phyloP scores from a whole-genome alignment of 1,140 invertebrate genomes.

The Epicauta chinensis region DNA sequence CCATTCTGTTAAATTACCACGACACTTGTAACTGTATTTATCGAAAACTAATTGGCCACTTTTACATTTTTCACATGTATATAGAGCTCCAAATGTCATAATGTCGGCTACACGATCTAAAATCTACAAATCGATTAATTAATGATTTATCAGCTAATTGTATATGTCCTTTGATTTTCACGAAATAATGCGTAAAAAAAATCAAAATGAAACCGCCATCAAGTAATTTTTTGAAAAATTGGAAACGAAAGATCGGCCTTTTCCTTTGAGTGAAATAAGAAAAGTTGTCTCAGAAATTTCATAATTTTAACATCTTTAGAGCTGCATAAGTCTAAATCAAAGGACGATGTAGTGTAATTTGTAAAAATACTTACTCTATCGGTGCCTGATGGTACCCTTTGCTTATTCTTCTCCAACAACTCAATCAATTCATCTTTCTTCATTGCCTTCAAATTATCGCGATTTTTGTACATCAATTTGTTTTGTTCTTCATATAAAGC shows the following conservation, averaged over 20 bases:
- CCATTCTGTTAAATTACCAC: constrained; percentile 83
- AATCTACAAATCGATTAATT: constrained; percentile 47
- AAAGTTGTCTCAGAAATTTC: too few relatives aligned
- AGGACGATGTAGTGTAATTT: too few relatives aligned
- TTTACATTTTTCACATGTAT: constrained; percentile 75
- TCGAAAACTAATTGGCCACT: constrained; percentile 64
- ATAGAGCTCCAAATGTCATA: constrained; percentile 80
- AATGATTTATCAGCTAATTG: too few relatives aligned
- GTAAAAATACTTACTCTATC: constrained; percentile 48
- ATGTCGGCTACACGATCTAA: constrained; percentile 74
- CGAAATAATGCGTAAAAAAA: constrained; percentile 11
- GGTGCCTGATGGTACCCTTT: constrained; percentile 50
- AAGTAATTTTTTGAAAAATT: too few relatives aligned
- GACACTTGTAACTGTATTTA: constrained; percentile 73
- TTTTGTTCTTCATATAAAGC: constrained; percentile 69
- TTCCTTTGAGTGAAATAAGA: too few relatives aligned
- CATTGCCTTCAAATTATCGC: constrained; percentile 48
- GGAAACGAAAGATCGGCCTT: too few relatives aligned
- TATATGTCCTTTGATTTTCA: too few relatives aligned
- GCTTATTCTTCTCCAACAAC: constrained; percentile 38
- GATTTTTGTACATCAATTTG: constrained; percentile 66
- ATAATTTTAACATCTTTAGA: too few relatives aligned
- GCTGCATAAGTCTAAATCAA: too few relatives aligned
- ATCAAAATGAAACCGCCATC: too few relatives aligned
- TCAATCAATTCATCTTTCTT: constrained; percentile 53